A percentile compares a stretch with the other conserved stretches of the same genome.
Conservation (phyloP, 2,888 invertebrate genomes). For the Sarcophaga carnaria region DNA sequence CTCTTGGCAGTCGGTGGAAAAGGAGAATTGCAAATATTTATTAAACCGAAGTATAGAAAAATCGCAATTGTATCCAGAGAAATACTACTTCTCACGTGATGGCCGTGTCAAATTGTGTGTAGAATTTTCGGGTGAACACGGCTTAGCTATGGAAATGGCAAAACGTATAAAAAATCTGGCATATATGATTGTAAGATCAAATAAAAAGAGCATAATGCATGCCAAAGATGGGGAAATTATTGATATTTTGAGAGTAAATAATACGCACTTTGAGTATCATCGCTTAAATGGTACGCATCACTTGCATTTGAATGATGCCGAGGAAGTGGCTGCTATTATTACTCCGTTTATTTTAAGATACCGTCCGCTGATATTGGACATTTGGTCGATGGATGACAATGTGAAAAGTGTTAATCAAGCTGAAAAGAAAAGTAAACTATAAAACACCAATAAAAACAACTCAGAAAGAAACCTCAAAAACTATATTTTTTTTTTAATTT, state of each 20-base stretch:
- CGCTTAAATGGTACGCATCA: constrained; percentile 87
- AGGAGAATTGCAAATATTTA: constrained; percentile 83
- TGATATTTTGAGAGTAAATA: constrained; percentile 83
- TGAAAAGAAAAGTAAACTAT: constrained; percentile 34
- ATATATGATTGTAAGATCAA: constrained; percentile 84
- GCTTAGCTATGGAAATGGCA: constrained; percentile 80
- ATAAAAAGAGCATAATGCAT: constrained; percentile 82
- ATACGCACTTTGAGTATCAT: constrained; percentile 84
- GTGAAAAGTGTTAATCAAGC: background rate
- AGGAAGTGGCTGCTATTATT: constrained; percentile 83
- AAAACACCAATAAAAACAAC: background rate
- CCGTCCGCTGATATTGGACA: constrained; percentile 61
- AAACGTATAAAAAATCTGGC: constrained; percentile 84
- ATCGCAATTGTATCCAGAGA: constrained; percentile 83
- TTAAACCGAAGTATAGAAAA: constrained; percentile 83
- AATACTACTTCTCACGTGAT: constrained; percentile 81
- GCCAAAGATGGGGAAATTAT: constrained; percentile 82
- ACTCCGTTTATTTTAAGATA: constrained; percentile 83
- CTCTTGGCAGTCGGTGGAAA: constrained; percentile 83
- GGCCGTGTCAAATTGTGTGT: constrained; percentile 57
- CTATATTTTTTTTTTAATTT: background rate
- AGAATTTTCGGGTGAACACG: constrained; percentile 27
- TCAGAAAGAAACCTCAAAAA: background rate
- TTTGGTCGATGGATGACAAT: constrained; percentile 39
- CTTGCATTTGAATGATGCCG: constrained; percentile 86